Evolutionary conservation across 2,888 invertebrate genomes (phyloP).

Genomic region (Adineta ricciae): DNA sequence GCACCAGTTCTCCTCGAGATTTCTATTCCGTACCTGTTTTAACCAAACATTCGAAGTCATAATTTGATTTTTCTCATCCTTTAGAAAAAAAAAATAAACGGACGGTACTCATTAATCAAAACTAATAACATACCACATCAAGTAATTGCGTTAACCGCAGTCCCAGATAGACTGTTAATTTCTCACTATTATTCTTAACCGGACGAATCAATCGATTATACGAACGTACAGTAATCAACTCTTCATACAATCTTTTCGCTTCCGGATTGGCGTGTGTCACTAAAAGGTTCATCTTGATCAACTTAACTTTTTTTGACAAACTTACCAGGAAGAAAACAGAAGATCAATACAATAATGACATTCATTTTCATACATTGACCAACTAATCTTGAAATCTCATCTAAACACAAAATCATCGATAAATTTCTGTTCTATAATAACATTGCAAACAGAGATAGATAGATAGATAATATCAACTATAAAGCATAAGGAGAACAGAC

Average conservation of each 20-base stretch:
- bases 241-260: constrained; percentile 30
- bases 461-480: not conserved
- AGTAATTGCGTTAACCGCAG: constrained; percentile 28
- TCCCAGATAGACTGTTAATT: constrained; percentile 27
- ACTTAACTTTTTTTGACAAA: not conserved
- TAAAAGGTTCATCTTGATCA: not conserved
- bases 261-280: constrained; percentile 14
- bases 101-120: not conserved
- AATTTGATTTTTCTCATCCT: constrained; percentile 64
- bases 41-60: constrained; percentile 98
- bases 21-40: not conserved
- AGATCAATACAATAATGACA: not conserved
- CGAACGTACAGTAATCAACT: constrained; percentile 25
- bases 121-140: constrained; percentile 25
- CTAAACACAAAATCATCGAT: not conserved
- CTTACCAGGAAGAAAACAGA: not conserved
- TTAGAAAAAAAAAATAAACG: not conserved
- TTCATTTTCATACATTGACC: not conserved
- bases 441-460: not conserved
- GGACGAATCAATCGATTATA: constrained; percentile 33
- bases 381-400: not conserved
- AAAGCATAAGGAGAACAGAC: not conserved
- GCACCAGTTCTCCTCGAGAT: not conserved
- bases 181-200: constrained; percentile 27
- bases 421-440: not conserved